Base-by-base conservation (phyloP, 2,888 invertebrate genomes). In the Dolichomitus sp. region DNA sequence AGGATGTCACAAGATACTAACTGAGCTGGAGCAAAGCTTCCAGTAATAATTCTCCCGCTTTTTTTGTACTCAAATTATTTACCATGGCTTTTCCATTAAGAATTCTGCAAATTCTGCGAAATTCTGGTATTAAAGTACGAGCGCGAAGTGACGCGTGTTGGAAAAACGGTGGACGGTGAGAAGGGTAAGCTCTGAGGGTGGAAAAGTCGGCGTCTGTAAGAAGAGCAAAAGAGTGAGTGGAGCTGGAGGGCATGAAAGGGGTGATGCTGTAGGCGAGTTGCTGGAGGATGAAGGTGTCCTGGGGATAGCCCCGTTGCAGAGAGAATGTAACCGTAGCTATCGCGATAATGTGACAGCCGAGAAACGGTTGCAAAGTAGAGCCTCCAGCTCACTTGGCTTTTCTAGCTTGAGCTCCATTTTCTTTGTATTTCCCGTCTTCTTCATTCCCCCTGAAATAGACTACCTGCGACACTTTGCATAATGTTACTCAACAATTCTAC, bases 261-360 rank as follows among this genome's bases (percentile, higher is more conserved):
- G 59, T 42, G 42, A 52, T 42, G 52, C 66, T 9, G 42, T 37
- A 54, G 48, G 72, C 30, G 63, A 66, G 68, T 30, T 52, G 72
- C 33, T 23, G 59, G 33, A 80, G 84, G 82, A 70, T 69, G 72
- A 59, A 66, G 73, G 70, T 74, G 74, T 73, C 76, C 54, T 52
- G 63, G 76, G 77, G 61, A 77, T 80, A 77, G 11, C 50, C 57
- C 75, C 57, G 50, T 72, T 5, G 57, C 37, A 61, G 76, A 66
- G 80, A 72, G 73, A 80, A 77, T 63, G 87, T 85, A 87, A 84
- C 85, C 85, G 85, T 87, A 85, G 85, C 90, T 88, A 90, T 89
- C 89, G 87, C 84, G 85, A 86, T 92, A 91, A 91, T 89, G 90
- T 90, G 92, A 90, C 91, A 90, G 90, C 79, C 84, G 86, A 88